phyloP scores from a whole-genome alignment of 2,113 vertebrate species.

The Sebastes fasciatus region DNA sequence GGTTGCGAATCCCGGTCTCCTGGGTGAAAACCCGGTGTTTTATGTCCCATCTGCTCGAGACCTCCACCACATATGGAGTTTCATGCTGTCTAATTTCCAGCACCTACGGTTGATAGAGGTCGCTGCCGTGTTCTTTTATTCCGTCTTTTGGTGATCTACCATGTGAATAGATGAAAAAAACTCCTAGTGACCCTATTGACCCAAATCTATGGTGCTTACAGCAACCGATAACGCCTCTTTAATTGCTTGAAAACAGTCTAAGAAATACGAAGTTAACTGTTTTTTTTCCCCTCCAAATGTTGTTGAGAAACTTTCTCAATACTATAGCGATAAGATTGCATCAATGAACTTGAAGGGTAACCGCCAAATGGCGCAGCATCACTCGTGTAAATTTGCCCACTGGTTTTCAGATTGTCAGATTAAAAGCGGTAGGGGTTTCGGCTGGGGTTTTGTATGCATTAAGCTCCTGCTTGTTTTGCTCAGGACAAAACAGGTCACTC shows the following conservation, averaged over 20 bases:
- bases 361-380: slow-evolving; percentile 34
- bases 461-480: slow-evolving; percentile 79
- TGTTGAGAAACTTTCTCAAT: slow-evolving; percentile 11
- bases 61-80: no score
- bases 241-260: background rate
- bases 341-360: slow-evolving; percentile 13
- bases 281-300: background rate
- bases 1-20: no score
- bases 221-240: no score
- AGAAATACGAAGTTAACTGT: slow-evolving; percentile 13
- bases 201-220: no score
- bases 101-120: no score
- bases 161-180: no score
- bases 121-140: no score
- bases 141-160: no score
- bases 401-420: slow-evolving; percentile 46
- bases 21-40: no score
- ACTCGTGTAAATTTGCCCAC: slow-evolving; percentile 38
- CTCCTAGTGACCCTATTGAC: no score
- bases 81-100: no score
- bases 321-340: background rate
- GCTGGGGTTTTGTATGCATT: slow-evolving; percentile 75
- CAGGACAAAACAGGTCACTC: slow-evolving; percentile 78
- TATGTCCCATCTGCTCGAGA: no score
- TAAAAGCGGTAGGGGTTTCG: slow-evolving; percentile 46